Percentiles rank a stretch among this genome's conserved stretches.
phyloP scores from a whole-genome alignment of 2,888 invertebrate genomes.

The Fragum whitleyi region DNA sequence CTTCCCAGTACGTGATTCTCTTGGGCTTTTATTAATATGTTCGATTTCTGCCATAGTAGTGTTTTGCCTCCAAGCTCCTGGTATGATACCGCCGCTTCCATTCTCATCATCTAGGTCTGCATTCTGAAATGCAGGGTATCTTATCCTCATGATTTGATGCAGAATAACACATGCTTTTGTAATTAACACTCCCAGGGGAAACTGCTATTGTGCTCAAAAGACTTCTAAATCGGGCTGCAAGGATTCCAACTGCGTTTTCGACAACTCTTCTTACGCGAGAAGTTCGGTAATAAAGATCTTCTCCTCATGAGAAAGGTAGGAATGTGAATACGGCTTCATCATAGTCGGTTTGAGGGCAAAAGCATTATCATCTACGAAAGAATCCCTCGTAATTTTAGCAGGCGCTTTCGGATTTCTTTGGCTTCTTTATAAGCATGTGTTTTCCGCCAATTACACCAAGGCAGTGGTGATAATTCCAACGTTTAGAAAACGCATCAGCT shows the following conservation, averaged over 20 bases:
- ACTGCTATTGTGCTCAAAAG: not conserved
- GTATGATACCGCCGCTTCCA: too few species aligned
- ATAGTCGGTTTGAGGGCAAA: not conserved
- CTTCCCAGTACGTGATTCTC: not conserved
- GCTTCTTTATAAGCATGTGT: constrained; percentile 70
- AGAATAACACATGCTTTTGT: not conserved
- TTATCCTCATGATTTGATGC: not conserved
- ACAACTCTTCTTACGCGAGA: not conserved
- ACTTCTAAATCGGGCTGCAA: not conserved
- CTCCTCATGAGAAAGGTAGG: not conserved
- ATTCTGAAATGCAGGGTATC: not conserved
- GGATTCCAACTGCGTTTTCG: not conserved
- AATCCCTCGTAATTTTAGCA: constrained; percentile 79
- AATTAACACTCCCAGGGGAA: not conserved
- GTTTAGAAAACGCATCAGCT: constrained; percentile 42
- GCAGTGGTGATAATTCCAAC: constrained; percentile 82
- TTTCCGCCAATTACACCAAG: constrained; percentile 77
- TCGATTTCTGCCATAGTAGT: too few species aligned
- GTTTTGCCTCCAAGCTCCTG: too few species aligned
- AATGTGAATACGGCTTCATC: not conserved
- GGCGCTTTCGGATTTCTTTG: constrained; percentile 68
- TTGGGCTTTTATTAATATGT: too few species aligned
- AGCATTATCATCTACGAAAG: constrained; percentile 9
- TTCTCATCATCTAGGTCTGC: not conserved
- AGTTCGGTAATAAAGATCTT: not conserved